phyloP scores from a whole-genome alignment of 2,113 vertebrate species.

The Phycodurus eques region DNA sequence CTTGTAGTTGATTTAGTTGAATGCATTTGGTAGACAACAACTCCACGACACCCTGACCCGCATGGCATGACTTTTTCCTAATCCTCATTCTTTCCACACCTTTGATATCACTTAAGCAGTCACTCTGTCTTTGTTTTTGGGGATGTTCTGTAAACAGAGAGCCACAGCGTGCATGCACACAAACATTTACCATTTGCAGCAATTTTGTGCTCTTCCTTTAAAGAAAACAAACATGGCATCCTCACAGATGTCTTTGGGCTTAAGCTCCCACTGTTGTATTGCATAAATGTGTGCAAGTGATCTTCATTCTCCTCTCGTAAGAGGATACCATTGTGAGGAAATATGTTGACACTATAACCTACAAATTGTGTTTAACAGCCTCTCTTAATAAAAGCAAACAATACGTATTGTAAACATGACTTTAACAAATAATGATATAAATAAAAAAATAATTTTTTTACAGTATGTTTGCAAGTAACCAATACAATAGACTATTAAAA shows the following conservation, averaged over 20 bases:
- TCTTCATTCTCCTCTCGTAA: background rate
- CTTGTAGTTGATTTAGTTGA: background rate
- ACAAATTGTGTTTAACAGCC: background rate
- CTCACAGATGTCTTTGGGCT: conserved; percentile 35
- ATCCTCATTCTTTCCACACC: conserved; percentile 8
- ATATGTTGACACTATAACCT: background rate
- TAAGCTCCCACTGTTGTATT: conserved; percentile 13
- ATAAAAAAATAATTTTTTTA: background rate
- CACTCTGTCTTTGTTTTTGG: conserved; percentile 16
- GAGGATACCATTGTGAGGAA: background rate
- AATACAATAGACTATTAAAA: background rate
- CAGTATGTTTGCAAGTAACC: background rate
- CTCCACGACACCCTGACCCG: background rate
- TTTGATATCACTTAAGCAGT: conserved; percentile 3
- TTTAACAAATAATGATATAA: background rate
- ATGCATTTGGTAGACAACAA: background rate
- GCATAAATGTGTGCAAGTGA: conserved; percentile 5
- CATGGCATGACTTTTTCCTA: background rate
- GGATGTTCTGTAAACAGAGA: conserved; percentile 1
- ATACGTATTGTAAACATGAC: background rate
- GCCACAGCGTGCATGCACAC: conserved; percentile 6
- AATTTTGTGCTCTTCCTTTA: conserved; percentile 22
- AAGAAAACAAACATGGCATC: conserved; percentile 28
- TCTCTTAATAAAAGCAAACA: background rate
- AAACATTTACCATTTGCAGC: conserved; percentile 37